Percentiles rank a stretch among this genome's conserved stretches.
phyloP scores from a whole-genome alignment of 53 echinoderm and acorn worm genomes.

The Paracentrotus lividus region DNA sequence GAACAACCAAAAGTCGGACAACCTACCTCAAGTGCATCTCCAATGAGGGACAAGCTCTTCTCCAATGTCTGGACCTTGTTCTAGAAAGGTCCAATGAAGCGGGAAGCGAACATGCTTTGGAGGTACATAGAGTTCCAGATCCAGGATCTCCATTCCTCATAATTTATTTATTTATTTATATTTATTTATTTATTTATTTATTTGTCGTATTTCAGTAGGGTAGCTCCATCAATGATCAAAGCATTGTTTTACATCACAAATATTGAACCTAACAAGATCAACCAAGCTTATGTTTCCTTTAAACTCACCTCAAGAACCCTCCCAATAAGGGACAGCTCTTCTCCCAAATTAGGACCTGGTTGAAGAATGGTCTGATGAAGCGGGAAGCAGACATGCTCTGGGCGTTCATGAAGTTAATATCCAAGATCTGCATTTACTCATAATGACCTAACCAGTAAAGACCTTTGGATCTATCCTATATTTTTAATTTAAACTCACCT shows the following conservation, averaged over 20 bases:
- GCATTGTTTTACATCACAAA: too few species aligned
- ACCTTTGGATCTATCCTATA: too few species aligned
- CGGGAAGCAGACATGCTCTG: constrained; percentile 99
- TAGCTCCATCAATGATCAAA: constrained; percentile 95
- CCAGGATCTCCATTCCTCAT: too few species aligned
- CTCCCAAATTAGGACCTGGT: constrained; percentile 95
- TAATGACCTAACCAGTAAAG: too few species aligned
- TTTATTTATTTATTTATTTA: too few species aligned
- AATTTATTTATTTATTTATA: too few species aligned
- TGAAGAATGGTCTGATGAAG: constrained; percentile 97
- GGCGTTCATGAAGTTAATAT: constrained; percentile 97
- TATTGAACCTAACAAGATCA: too few species aligned
- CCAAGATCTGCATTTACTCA: too few species aligned
- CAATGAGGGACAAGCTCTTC: constrained; percentile 98
- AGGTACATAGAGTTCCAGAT: constrained; percentile 99
- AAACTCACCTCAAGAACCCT: constrained; percentile 88
- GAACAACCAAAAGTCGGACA: too few species aligned
- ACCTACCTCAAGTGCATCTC: constrained; percentile 96
- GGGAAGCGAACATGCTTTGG: constrained; percentile 98
- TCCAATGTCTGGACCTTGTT: constrained; percentile 95
- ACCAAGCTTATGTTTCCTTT: too few species aligned
- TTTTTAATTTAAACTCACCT: constrained; percentile 83
- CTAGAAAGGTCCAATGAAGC: constrained; percentile 98
- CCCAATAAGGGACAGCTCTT: too few species aligned
- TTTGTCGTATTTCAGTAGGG: too few species aligned